Evolutionary conservation across 1,140 invertebrate species (phyloP).

Genomic region (Chrysomallon squamiferum): DNA sequence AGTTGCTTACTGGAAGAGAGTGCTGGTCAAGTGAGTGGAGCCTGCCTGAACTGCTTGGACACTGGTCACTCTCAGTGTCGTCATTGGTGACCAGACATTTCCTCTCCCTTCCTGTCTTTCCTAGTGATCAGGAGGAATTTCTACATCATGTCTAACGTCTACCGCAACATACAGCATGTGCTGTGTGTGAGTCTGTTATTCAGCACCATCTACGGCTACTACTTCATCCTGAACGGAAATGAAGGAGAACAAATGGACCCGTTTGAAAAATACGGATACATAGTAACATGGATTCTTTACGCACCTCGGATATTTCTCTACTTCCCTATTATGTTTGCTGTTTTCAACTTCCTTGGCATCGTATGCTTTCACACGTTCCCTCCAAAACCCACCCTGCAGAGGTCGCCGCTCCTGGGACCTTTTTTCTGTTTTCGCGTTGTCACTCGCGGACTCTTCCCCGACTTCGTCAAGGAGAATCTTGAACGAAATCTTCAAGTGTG

Average conservation of each 20-base stretch:
- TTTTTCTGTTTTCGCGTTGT: conserved; percentile 96
- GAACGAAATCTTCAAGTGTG: conserved; percentile 88
- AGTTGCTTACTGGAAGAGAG: too few species aligned
- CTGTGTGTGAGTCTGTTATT: background rate
- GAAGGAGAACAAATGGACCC: background rate
- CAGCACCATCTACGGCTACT: background rate
- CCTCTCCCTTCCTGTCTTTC: too few species aligned
- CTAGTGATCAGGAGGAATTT: too few species aligned
- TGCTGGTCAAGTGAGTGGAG: too few species aligned
- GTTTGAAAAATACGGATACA: background rate
- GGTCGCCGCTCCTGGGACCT: conserved; percentile 87
- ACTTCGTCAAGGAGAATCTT: conserved; percentile 88
- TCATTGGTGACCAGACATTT: too few species aligned
- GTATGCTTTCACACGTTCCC: conserved; percentile 94
- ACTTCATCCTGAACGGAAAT: background rate
- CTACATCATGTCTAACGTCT: too few species aligned
- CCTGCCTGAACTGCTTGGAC: too few species aligned
- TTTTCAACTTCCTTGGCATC: conserved; percentile 63
- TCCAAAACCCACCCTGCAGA: conserved; percentile 88
- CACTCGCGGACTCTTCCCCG: conserved; percentile 92
- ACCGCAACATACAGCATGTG: background rate
- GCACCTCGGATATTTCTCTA: background rate
- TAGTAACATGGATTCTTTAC: background rate
- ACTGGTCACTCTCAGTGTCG: too few species aligned
- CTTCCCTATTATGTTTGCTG: conserved; percentile 33